Evolutionary conservation across 1,140 invertebrate genomes (phyloP).

Genomic region (Bombus cullumanus): DNA sequence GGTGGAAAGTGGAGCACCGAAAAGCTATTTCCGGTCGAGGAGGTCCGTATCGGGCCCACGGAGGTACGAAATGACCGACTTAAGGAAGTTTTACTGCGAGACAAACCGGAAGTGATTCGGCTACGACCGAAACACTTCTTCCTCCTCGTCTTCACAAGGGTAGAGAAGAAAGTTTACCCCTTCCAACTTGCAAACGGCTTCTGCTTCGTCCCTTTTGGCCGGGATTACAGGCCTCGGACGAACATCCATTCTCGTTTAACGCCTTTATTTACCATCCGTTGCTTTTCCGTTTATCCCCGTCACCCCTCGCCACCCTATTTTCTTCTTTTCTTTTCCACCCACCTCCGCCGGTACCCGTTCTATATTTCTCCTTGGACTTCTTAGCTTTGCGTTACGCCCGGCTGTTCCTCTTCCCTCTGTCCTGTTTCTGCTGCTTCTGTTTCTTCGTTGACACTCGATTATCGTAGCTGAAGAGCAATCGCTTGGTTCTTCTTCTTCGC

Average conservation of each 20-base stretch:
- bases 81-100: constrained; percentile 78
- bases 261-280: constrained; percentile 78
- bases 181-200: constrained; percentile 15
- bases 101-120: constrained; percentile 79
- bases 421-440: not conserved
- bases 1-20: constrained; percentile 39
- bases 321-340: constrained; percentile 25
- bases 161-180: constrained; percentile 45
- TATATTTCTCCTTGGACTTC: constrained; percentile 26
- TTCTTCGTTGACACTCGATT: constrained; percentile 33
- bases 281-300: constrained; percentile 55
- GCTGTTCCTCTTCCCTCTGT: not conserved
- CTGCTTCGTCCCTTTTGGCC: constrained; percentile 63
- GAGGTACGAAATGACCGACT: constrained; percentile 74
- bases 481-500: not conserved
- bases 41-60: constrained; percentile 64
- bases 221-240: constrained; percentile 75
- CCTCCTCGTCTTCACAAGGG: constrained; percentile 38
- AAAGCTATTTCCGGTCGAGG: constrained; percentile 71
- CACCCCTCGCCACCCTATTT: constrained; percentile 6
- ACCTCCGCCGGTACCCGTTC: not conserved
- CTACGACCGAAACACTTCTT: constrained; percentile 64
- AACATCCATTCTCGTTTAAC: constrained; percentile 81
- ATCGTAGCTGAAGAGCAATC: not conserved
- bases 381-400: constrained; percentile 15